Evolutionary conservation across 2,888 invertebrate genomes (phyloP).

Genomic region (Amblyjoppa proteus): DNA sequence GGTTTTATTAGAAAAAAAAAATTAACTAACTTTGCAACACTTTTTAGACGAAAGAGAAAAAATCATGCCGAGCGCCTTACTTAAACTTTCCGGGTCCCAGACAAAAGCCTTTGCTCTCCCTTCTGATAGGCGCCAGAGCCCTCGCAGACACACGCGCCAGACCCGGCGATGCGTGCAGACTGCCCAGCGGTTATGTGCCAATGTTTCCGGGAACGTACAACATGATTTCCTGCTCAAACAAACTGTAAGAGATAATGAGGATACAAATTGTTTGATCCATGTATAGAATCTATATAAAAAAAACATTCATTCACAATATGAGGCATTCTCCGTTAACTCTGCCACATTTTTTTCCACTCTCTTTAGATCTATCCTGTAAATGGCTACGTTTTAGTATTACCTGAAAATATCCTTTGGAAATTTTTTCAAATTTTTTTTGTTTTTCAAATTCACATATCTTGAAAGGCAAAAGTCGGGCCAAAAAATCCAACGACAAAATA

Average conservation of each 20-base stretch:
- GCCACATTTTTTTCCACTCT: too few species aligned
- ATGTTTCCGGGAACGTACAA: slow-evolving; percentile 93
- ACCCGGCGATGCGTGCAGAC: slow-evolving; percentile 93
- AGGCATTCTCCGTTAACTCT: too few species aligned
- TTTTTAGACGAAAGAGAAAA: not conserved
- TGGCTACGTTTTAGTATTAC: too few species aligned
- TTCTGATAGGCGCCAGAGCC: slow-evolving; percentile 95
- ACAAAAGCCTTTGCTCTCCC: slow-evolving; percentile 98
- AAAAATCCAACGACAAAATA: too few species aligned
- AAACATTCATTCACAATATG: too few species aligned
- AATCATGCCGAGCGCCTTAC: slow-evolving; percentile 86
- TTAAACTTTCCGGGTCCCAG: slow-evolving; percentile 98
- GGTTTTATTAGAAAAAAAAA: not conserved
- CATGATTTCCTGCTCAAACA: slow-evolving; percentile 99
- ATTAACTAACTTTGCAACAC: not conserved
- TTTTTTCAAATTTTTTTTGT: too few species aligned
- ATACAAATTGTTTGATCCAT: too few species aligned
- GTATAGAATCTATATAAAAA: too few species aligned
- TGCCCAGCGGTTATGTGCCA: slow-evolving; percentile 86
- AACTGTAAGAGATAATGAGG: slow-evolving; percentile 91
- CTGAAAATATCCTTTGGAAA: too few species aligned
- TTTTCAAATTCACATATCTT: too few species aligned
- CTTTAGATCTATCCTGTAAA: too few species aligned
- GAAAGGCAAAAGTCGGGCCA: too few species aligned
- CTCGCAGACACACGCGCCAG: slow-evolving; percentile 91